These are phyloP conservation scores for Gambusia affinis DNA, from an alignment of 2,113 vertebrate genomes.

Conservation along the genomic window DNA sequence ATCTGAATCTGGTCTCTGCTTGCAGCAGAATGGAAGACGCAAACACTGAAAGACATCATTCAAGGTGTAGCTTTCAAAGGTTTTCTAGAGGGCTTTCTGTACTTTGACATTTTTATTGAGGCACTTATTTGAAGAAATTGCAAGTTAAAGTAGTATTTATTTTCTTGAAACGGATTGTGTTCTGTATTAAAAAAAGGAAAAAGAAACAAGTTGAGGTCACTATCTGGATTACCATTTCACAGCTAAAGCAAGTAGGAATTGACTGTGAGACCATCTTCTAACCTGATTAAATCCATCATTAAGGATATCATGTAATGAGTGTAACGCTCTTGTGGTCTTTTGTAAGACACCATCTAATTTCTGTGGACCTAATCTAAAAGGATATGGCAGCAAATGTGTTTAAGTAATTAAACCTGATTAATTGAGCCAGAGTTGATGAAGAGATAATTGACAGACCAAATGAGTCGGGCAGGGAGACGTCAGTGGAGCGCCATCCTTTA, in stretches of 20 bases:
- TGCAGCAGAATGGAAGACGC: background rate
- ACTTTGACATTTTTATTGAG: background rate
- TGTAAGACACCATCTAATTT: conserved; percentile 55
- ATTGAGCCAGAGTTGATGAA: conserved; percentile 63
- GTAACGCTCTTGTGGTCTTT: conserved; percentile 39
- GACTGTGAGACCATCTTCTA: conserved; percentile 31
- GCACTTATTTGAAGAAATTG: background rate
- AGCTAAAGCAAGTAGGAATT: conserved; percentile 38
- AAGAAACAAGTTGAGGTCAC: background rate
- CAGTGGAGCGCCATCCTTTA: conserved; percentile 26
- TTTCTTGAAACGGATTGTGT: background rate
- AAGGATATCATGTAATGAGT: conserved; percentile 54
- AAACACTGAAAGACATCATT: background rate
- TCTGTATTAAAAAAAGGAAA: background rate
- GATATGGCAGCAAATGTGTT: conserved; percentile 66
- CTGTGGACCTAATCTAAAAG: conserved; percentile 57
- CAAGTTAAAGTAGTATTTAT: background rate
- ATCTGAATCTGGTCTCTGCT: background rate
- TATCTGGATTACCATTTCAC: conserved; percentile 20
- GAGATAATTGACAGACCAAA: conserved; percentile 70
- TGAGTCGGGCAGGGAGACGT: conserved; percentile 50
- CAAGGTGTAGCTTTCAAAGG: background rate
- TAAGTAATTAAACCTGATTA: conserved; percentile 73
- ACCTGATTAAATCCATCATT: conserved; percentile 60
- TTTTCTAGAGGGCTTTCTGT: background rate